A percentile compares a stretch with the other conserved stretches of the same genome.
Evolutionary conservation across 2,113 vertebrate species (phyloP).

Genomic region (Rhinopithecus roxellana): DNA sequence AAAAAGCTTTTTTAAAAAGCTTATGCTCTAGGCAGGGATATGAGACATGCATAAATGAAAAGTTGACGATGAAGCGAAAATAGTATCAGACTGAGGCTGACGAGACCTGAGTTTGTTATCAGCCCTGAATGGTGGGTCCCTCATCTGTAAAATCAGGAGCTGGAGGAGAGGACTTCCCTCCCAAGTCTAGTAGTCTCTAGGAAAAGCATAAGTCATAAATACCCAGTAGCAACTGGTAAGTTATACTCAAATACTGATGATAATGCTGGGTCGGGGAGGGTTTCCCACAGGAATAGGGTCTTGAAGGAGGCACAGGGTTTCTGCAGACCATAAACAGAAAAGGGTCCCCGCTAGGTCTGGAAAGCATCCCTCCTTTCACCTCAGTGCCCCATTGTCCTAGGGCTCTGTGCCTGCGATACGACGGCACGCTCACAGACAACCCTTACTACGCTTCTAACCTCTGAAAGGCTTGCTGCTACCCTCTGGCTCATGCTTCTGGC

Average conservation of each 20-base stretch:
- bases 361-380: not conserved
- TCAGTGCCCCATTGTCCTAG: fast-evolving
- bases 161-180: not conserved
- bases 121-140: not conserved
- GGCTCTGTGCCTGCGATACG: not conserved
- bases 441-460: not conserved
- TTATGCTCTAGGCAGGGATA: not conserved
- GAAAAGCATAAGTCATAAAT: not conserved
- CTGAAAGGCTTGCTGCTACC: fast-evolving
- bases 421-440: fast-evolving
- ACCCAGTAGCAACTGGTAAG: not conserved
- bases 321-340: not conserved
- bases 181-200: not conserved
- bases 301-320: not conserved
- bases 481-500: not conserved
- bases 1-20: not conserved
- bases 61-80: not conserved
- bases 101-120: not conserved
- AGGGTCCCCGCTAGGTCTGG: not conserved
- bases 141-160: not conserved
- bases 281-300: not conserved
- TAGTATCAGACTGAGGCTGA: not conserved
- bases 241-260: not conserved
- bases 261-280: too few species aligned
- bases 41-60: not conserved